phyloP scores from a whole-genome alignment of 2,888 invertebrate genomes.

The Herminia tarsipennalis region DNA sequence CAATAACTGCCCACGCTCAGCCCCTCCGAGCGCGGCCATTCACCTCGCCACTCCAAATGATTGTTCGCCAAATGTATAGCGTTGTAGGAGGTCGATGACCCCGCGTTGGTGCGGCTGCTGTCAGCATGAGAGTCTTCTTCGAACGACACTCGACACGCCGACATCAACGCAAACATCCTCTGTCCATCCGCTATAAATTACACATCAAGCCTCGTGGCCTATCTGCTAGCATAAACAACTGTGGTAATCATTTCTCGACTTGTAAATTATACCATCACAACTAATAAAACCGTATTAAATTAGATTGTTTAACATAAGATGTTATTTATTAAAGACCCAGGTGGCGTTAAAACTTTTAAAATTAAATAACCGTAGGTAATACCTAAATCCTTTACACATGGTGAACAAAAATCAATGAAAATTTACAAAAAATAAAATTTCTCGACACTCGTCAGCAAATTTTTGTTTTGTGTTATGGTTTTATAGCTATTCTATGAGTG shows the following conservation, averaged over 20 bases:
- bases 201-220: conserved; percentile 36
- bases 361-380: not conserved
- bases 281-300: not conserved
- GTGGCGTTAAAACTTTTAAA: no score
- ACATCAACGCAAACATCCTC: conserved; percentile 74
- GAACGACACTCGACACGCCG: conserved; percentile 78
- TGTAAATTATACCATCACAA: conserved; percentile 4
- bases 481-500: no score
- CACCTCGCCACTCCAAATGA: conserved; percentile 85
- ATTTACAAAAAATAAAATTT: no score
- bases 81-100: conserved; percentile 75
- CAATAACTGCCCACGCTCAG: conserved; percentile 86
- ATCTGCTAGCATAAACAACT: conserved; percentile 42
- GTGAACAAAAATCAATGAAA: no score
- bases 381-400: no score
- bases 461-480: no score
- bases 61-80: conserved; percentile 85
- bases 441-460: no score
- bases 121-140: conserved; percentile 70
- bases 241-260: conserved; percentile 20
- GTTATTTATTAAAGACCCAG: no score
- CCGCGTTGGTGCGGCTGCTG: conserved; percentile 70
- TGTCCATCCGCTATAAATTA: conserved; percentile 43
- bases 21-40: conserved; percentile 82
- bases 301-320: conserved; percentile 1